Evolutionary conservation across 1,140 invertebrate species (phyloP), one percentile per base, ranked within the genome.

Genomic region (Neotoxoptera formosana): DNA sequence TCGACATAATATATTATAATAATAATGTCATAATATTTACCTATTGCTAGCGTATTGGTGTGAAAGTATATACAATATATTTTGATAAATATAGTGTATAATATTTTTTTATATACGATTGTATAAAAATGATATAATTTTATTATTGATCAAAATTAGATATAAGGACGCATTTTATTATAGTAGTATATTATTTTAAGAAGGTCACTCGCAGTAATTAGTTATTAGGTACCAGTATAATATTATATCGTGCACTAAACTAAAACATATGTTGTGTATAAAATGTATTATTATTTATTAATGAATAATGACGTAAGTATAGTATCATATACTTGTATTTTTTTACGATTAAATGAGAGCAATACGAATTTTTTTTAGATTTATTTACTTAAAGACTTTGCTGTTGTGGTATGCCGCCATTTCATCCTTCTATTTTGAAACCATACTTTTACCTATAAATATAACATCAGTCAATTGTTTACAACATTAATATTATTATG

Each of bases 361-460:
- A 4, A 36, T 36, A 89, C 34, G 11, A n/a, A n/a, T n/a, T 89
- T 11, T 25, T 56, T 56, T 9, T 6, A 53, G 11, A 20, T 45
- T 14, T 45, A 90, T n/a, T 90, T 60, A 7, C n/a, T 34, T 45
- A 23, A 30, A 90, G 36, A n/a, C 41, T 20, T 67, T 25, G 36
- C 36, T 94, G 53, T 45, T 53, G 30, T 67, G 20, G 89, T 45
- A 94, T 98, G 98, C 2, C 98, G 96, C 98, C 98, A 98, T 95
- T 99, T 99, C 98, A 98, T 98, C 93, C 98, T 96, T 48, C 98
- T 96, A 95, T 99, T 99, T 96, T 99, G 98, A 95, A 98, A 98
- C 98, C 98, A 98, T 0, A 98, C 98, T 95, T 99, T 98, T 1
- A 98, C 98, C 97, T 98, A 94, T 23, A 88, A 53, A 92, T 41